Conservation (phyloP, 2,113 vertebrate genomes). For the Calyptomena viridis region DNA sequence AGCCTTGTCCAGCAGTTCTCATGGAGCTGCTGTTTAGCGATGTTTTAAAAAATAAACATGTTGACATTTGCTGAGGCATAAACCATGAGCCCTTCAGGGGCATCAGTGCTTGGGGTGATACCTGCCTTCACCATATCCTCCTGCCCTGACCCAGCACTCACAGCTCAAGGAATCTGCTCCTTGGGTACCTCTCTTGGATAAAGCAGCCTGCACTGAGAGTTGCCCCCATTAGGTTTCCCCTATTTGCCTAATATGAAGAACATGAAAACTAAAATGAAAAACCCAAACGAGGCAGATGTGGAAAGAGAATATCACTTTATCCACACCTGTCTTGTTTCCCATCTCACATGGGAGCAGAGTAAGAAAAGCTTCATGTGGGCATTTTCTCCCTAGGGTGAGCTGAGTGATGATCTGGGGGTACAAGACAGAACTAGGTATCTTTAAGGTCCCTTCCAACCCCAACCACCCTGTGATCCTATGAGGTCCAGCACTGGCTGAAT, state of each 20-base stretch:
- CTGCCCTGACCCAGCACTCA: constrained; percentile 73
- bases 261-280: background rate
- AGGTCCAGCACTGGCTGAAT: background rate
- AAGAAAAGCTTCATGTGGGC: constrained; percentile 39
- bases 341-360: constrained; percentile 19
- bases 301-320: constrained; percentile 57
- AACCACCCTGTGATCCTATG: background rate
- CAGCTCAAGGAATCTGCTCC: constrained; percentile 76
- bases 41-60: background rate
- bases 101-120: constrained; percentile 71
- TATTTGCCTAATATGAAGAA: constrained; percentile 63
- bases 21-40: background rate
- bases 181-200: constrained; percentile 69
- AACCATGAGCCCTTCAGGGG: constrained; percentile 14
- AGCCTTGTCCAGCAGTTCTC: background rate
- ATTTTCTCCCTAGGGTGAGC: constrained; percentile 4
- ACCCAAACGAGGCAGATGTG: constrained; percentile 22
- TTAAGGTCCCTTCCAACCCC: background rate
- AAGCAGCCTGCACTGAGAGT: constrained; percentile 79
- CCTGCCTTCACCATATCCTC: constrained; percentile 72
- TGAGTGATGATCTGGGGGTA: constrained; percentile 31
- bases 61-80: constrained; percentile 8
- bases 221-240: constrained; percentile 69
- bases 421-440: background rate
- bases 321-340: constrained; percentile 21